Evolutionary conservation across 2,888 invertebrate genomes (phyloP), one percentile per base, ranked within the genome.

Genomic region (Tipula lateralis): DNA sequence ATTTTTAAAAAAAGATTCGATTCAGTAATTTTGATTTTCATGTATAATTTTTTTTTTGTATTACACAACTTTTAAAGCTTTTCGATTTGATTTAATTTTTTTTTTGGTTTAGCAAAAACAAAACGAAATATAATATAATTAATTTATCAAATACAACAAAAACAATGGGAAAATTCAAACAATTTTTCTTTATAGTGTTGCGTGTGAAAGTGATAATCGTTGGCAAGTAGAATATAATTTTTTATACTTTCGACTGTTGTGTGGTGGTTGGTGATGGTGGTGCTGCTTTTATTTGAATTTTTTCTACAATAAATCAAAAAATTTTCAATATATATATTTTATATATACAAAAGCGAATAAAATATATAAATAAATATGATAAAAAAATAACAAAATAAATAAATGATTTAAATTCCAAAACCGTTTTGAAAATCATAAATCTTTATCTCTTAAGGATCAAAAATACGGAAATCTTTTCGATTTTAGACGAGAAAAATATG

Each of bases 371-470:
- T 50, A 50, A 12, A 16, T 50, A 50, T 36, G 9, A 36, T 32
- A 36, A 12, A 2, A 36, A 36, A 36, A 36, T 12, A 36, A 36
- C 6, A 24, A 66, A 66, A 66, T 66, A 66, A 66, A 66, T 66
- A 66, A 66, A 66, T 66, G 66, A 66, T 66, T 66, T 66, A 66
- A 66, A 66, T 66, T 66, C 66, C 66, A 66, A 66, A 66, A 66
- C 24, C 66, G 66, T 66, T 66, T 66, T 66, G 24, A 24, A 66
- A 66, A 66, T 66, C 66, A 66, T 66, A 66, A 66, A 66, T 66
- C 66, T 66, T 66, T 66, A 66, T 66, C 66, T 66, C 24, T 32
- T 24, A 24, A 9, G 66, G 24, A 66, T 66, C 66, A 66, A 66
- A 66, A 66, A 66, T 50, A 19, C 7, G 19, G 16, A 44, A 44